Percentiles rank a stretch among this genome's conserved stretches.
phyloP scores from a whole-genome alignment of 2,797 vertebrate genomes.

The Halcyon leucocephala region DNA sequence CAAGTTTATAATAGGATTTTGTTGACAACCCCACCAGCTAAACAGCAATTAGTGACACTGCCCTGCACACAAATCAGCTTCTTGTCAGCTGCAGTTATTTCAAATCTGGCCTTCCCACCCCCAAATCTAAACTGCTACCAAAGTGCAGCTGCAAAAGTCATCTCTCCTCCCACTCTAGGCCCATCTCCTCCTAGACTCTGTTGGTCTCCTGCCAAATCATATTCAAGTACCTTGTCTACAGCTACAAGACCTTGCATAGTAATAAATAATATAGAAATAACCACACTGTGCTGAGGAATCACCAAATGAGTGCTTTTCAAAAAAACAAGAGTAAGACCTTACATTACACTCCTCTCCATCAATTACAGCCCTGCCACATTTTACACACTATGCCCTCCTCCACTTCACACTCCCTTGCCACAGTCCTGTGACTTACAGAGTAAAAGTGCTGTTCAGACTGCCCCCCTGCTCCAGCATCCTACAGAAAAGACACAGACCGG shows the following conservation, averaged over 20 bases:
- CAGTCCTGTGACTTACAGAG: not conserved
- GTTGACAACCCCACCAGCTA: not conserved
- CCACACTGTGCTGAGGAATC: not conserved
- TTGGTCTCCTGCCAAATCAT: not conserved
- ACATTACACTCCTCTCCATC: not conserved
- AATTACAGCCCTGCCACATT: not conserved
- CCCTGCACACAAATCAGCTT: not conserved
- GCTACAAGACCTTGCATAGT: not conserved
- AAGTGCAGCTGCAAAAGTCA: slow-evolving; percentile 31
- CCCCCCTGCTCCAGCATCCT: not conserved
- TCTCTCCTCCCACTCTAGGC: not conserved
- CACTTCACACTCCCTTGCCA: not conserved
- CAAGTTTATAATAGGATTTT: not conserved
- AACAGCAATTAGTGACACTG: not conserved
- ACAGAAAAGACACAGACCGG: not conserved
- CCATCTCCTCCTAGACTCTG: not conserved
- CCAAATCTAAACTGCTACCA: not conserved
- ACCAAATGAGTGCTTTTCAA: not conserved
- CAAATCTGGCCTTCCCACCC: not conserved
- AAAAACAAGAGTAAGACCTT: not conserved
- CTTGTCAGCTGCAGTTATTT: not conserved
- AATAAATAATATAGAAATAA: slow-evolving; percentile 16
- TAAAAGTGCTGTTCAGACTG: not conserved
- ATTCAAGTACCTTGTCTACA: slow-evolving; percentile 22
- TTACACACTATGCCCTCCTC: not conserved